These are phyloP conservation scores for Melanotaenia boesemani DNA, from an alignment of 2,797 vertebrate genomes.

Conservation along the genomic window DNA sequence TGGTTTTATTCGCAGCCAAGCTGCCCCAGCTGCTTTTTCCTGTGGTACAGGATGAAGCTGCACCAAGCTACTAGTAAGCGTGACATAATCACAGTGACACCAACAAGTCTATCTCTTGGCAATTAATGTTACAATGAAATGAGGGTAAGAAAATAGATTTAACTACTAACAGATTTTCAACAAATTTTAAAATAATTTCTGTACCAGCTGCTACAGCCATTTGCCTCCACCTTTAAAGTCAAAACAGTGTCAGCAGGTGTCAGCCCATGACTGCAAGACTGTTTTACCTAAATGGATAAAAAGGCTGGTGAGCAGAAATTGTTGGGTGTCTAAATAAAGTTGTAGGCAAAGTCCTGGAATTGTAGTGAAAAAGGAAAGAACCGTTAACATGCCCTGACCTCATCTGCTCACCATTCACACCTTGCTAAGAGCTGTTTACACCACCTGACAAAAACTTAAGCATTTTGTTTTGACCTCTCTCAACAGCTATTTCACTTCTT, in stretches of 20 bases:
- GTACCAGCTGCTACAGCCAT: slow-evolving; percentile 13
- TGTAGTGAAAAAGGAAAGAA: slow-evolving; percentile 32
- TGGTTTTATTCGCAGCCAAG: slow-evolving; percentile 55
- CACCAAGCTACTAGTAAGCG: slow-evolving; percentile 25
- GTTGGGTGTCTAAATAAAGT: slow-evolving; percentile 10
- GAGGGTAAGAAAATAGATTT: background rate
- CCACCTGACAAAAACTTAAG: background rate
- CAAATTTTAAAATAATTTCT: background rate
- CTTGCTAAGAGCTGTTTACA: slow-evolving; percentile 10
- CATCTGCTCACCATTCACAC: background rate
- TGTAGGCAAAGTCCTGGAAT: slow-evolving; percentile 28
- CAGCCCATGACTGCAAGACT: background rate
- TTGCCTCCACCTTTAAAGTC: slow-evolving; percentile 3
- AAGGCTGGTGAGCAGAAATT: background rate
- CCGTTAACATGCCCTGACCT: slow-evolving; percentile 19
- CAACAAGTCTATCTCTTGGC: background rate
- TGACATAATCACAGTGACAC: slow-evolving; percentile 12
- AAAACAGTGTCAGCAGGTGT: slow-evolving; percentile 2
- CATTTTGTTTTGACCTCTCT: slow-evolving; percentile 26
- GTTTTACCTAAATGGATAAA: slow-evolving; percentile 14
- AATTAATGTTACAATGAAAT: slow-evolving; percentile 1
- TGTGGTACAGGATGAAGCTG: slow-evolving; percentile 60
- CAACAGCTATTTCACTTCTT: slow-evolving; percentile 3
- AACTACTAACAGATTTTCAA: background rate
- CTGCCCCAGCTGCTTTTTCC: slow-evolving; percentile 78